A percentile compares a stretch with the other conserved stretches of the same genome.
phyloP scores from a whole-genome alignment of 2,797 vertebrate species.

The Periparus ater region DNA sequence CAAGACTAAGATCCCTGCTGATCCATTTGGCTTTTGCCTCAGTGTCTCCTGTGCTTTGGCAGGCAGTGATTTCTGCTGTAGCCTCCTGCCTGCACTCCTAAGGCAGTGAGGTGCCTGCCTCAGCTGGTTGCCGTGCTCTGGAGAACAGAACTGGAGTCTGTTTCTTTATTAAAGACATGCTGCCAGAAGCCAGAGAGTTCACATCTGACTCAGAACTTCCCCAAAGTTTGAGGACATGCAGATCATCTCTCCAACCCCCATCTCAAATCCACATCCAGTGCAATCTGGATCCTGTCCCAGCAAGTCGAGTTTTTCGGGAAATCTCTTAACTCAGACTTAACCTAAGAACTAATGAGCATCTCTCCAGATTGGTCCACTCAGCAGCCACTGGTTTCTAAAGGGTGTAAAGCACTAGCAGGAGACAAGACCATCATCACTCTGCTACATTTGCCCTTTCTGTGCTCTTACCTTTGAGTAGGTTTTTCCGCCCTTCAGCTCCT shows the following conservation, averaged over 20 bases:
- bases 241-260: slow-evolving; percentile 40
- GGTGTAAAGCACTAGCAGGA: not conserved
- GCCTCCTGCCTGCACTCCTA: not conserved
- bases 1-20: not conserved
- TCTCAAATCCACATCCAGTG: slow-evolving; percentile 34
- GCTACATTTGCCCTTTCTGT: not conserved
- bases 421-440: not conserved
- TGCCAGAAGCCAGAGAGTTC: slow-evolving; percentile 62
- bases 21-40: not conserved
- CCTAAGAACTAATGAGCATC: not conserved
- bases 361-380: not conserved
- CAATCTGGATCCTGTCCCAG: slow-evolving; percentile 44
- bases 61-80: not conserved
- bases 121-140: not conserved
- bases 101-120: not conserved
- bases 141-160: slow-evolving; percentile 8
- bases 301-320: not conserved
- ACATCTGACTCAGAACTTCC: slow-evolving; percentile 70
- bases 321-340: not conserved
- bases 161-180: not conserved
- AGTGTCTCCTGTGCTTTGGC: not conserved
- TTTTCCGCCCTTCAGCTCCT: slow-evolving; percentile 99
- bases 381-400: not conserved
- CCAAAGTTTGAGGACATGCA: slow-evolving; percentile 51
- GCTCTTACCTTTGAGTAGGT: slow-evolving; percentile 92